Base-by-base conservation (phyloP, 1,140 invertebrate genomes). In the Cydia amplana region DNA sequence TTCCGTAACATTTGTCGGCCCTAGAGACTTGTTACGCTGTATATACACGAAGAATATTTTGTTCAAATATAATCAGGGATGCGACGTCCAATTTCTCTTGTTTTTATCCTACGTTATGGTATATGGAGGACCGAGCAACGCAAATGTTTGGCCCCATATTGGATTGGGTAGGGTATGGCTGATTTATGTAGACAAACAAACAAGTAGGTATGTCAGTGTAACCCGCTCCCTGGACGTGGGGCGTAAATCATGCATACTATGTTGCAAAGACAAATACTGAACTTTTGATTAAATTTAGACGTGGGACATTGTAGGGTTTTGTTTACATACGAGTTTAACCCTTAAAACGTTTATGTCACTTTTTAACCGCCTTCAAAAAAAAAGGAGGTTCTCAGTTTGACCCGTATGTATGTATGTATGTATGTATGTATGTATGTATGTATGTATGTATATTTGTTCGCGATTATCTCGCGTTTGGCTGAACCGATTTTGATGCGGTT, bases 31-130 rank as follows among this genome's bases (percentile, higher is more conserved):
- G 90, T 92, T 91, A 92, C 85, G 82, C 82, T 91, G 89, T 92
- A 74, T 81, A 84, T 89, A 91, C n/a, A 84, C 36, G 36, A 82
- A 82, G 82, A 89, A 91, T 91, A 91, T 90, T 83, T 88, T 90
- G 88, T 88, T 83, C 91, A 92, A 92, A 92, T 90, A 92, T 92
- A 92, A 92, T 91, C 89, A 91, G 84, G 87, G 85, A 85, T 85
- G 80, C 80, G 85, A 85, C 82, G 84, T 82, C 84, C 88, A 90
- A 92, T 87, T 81, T 82, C 84, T 87, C 83, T 87, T 83, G 83
- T 88, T 90, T 87, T 88, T 87, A 84, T 88, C 81, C 83, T 80
- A 85, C 78, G 80, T 86, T 86, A 85, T 88, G 85, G 81, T 60
- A 81, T 83, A 80, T 75, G 78, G 77, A 78, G 76, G 79, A 79